phyloP scores from a whole-genome alignment of 2,888 invertebrate genomes.

The Athalia circularis region DNA sequence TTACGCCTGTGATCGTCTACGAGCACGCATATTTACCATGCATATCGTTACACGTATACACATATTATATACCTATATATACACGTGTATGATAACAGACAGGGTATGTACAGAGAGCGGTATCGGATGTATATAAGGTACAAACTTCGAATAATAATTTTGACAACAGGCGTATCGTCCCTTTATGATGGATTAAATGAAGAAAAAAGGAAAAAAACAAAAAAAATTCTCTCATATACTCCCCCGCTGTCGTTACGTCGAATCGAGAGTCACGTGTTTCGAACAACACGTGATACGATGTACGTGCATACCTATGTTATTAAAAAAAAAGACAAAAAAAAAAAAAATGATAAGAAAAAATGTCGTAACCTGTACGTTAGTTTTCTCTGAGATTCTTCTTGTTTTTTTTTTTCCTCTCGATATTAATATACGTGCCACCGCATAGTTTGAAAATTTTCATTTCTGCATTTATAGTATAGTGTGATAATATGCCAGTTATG shows the following conservation, averaged over 20 bases:
- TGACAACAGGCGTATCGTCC: conserved; percentile 15
- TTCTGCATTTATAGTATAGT: no score
- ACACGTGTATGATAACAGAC: background rate
- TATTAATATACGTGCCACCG: no score
- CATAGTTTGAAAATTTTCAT: no score
- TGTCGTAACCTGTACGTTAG: no score
- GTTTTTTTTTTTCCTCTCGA: no score
- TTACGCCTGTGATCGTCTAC: background rate
- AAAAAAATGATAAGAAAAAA: no score
- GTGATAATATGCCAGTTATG: no score
- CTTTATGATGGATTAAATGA: background rate
- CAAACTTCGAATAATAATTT: conserved; percentile 37
- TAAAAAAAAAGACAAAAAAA: background rate
- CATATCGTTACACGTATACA: no score
- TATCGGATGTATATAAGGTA: background rate
- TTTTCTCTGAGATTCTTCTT: no score
- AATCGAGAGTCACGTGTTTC: background rate
- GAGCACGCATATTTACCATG: background rate
- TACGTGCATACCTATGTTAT: background rate
- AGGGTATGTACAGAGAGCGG: no score
- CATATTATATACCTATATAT: background rate
- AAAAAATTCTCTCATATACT: background rate
- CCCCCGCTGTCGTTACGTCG: background rate
- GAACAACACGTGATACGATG: no score
- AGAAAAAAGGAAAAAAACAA: background rate